Evolutionary conservation across 2,888 invertebrate species (phyloP), one percentile per base, ranked within the genome.

Genomic region (Amaurobius ferox): DNA sequence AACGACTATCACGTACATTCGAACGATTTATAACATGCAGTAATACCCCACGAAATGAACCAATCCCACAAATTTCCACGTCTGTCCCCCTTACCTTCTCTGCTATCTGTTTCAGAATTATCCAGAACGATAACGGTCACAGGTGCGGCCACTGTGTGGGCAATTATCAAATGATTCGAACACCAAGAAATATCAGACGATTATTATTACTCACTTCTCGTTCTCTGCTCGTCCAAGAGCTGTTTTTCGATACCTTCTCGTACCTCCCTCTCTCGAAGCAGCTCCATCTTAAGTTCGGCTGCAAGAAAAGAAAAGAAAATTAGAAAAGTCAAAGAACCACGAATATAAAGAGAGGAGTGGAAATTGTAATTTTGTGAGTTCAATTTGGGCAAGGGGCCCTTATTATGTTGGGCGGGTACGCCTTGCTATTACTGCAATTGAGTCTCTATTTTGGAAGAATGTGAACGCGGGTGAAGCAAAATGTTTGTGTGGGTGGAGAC

Each of bases 221-320:
- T 94, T 94, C 97, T 97, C 93, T 97, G 96, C 92, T 98, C 98
- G 91, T 98, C 97, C 90, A 95, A 93, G 88, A 98, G 94, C 93
- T 97, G 97, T 92, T 97, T 94, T 92, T 98, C 97, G 91, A 98
- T 92, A 91, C 95, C 96, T 93, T 97, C 97, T 93, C 97, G 96
- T 88, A 96, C 95, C 93, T 98, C 98, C 90, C 97, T 93, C 92
- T 98, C 98, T 90, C 97, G 94, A 89, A 97, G 93, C 88, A 98
- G 95, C 92, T 98, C 97, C 96, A 97, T 97, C 93, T 97, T 97
- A 90, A 98, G 93, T 93, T 98, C 97, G 91, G 97, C 98, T 98
- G 94, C 79, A 16, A 94, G 94, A 91, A 92, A 92, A 67, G 48
- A 44, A 71, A 6, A 39, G 35, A 67, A 67, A 40, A 23, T 68